Evolutionary conservation across 2,113 vertebrate genomes (phyloP).

Genomic region (Dicentrarchus labrax): DNA sequence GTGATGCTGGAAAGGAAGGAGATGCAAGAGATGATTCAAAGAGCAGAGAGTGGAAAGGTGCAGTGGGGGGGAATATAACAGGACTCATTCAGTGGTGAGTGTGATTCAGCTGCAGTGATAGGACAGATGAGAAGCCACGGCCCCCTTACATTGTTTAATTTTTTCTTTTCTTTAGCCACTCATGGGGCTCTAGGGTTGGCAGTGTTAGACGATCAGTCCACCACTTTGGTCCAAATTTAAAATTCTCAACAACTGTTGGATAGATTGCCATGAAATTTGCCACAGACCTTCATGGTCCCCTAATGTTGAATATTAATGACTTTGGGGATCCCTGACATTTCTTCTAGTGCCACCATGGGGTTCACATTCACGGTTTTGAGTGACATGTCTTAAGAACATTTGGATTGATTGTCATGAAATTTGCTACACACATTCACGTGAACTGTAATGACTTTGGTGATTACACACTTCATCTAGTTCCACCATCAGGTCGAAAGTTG

Average conservation of each 20-base stretch:
- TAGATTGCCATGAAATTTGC: not conserved
- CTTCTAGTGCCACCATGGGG: not conserved
- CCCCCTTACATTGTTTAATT: not conserved
- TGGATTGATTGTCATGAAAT: not conserved
- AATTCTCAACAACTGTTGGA: not conserved
- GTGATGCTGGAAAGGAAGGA: slow-evolving; percentile 15
- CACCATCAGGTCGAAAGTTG: not conserved
- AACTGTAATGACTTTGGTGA: too few species aligned
- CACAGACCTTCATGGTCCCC: not conserved
- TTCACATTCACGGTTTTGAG: not conserved
- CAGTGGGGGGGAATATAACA: slow-evolving; percentile 8
- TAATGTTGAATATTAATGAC: not conserved
- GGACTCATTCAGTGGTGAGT: slow-evolving; percentile 4
- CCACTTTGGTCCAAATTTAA: not conserved
- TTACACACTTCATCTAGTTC: too few species aligned
- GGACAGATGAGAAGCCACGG: slow-evolving; percentile 13
- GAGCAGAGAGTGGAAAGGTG: not conserved
- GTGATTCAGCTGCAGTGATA: slow-evolving; percentile 23
- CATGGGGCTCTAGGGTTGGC: not conserved
- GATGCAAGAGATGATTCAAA: slow-evolving; percentile 17
- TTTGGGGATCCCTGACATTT: not conserved
- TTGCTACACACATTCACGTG: not conserved
- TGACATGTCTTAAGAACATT: not conserved
- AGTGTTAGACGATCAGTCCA: not conserved
- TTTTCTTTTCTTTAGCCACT: not conserved